Evolutionary conservation across 2,113 vertebrate genomes (phyloP).

Genomic region (Nymphicus hollandicus): DNA sequence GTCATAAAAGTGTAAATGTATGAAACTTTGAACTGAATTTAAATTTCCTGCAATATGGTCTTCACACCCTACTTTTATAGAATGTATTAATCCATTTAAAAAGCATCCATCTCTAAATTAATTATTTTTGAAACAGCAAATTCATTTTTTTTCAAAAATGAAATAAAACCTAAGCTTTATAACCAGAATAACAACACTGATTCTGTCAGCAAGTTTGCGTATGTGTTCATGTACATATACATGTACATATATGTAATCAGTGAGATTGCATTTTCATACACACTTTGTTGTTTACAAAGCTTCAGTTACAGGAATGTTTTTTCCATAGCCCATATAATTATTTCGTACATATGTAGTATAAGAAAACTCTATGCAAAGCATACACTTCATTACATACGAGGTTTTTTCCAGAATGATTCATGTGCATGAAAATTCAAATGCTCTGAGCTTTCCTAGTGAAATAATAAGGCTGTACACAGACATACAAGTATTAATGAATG

Average conservation of each 20-base stretch:
- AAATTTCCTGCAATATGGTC: not conserved
- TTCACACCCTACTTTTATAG: not conserved
- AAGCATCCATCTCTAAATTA: not conserved
- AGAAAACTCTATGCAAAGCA: not conserved
- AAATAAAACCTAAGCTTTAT: not conserved
- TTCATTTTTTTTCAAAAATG: not conserved
- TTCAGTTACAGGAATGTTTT: not conserved
- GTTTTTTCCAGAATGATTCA: not conserved
- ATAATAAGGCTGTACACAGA: not conserved
- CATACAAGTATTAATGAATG: not conserved
- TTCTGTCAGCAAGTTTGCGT: not conserved
- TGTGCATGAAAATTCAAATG: not conserved
- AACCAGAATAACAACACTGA: not conserved
- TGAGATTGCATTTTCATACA: not conserved
- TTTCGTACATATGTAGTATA: not conserved
- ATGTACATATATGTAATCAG: not conserved
- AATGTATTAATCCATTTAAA: not conserved
- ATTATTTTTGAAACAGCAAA: not conserved
- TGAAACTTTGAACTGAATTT: not conserved
- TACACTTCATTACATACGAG: not conserved
- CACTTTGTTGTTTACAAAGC: not conserved
- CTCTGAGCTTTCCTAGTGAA: not conserved
- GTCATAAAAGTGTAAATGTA: not conserved
- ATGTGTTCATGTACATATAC: not conserved
- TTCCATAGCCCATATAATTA: not conserved